Conservation (phyloP, 1,140 invertebrate genomes). For the Cotesia chilonis region DNA sequence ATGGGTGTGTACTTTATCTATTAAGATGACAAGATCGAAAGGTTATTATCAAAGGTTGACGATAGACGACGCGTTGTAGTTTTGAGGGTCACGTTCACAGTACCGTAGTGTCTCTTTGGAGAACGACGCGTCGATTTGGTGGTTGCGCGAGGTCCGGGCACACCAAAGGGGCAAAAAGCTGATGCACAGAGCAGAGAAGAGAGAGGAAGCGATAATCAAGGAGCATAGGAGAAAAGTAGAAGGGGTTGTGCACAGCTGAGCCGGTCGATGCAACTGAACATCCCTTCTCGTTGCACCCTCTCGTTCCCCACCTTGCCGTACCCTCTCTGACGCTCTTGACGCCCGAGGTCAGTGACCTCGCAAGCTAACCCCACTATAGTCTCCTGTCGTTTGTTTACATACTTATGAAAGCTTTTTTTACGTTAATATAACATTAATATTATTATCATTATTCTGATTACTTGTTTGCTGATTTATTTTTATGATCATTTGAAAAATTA, state of each 20-base stretch:
- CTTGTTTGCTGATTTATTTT: background rate
- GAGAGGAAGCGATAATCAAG: background rate
- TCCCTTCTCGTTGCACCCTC: slow-evolving; percentile 35
- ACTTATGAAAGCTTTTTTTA: background rate
- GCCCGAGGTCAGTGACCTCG: slow-evolving; percentile 29
- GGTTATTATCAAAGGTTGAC: background rate
- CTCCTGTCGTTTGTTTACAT: slow-evolving; percentile 29
- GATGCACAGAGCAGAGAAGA: background rate
- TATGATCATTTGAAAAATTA: no score
- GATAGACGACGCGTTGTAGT: slow-evolving; percentile 1
- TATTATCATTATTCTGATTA: background rate
- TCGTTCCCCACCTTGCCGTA: background rate
- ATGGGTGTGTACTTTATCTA: no score
- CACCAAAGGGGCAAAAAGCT: slow-evolving; percentile 14
- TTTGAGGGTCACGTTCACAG: slow-evolving; percentile 39
- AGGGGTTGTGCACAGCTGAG: slow-evolving; percentile 32
- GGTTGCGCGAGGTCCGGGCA: slow-evolving; percentile 38
- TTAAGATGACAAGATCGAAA: background rate
- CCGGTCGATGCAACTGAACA: slow-evolving; percentile 36
- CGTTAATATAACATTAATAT: background rate
- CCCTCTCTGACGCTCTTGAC: slow-evolving; percentile 23
- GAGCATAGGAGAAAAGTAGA: background rate
- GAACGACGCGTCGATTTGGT: slow-evolving; percentile 29
- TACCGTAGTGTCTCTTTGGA: slow-evolving; percentile 11
- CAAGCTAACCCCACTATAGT: slow-evolving; percentile 2